phyloP scores from a whole-genome alignment of 2,113 vertebrate species.

The Pteronura brasiliensis region DNA sequence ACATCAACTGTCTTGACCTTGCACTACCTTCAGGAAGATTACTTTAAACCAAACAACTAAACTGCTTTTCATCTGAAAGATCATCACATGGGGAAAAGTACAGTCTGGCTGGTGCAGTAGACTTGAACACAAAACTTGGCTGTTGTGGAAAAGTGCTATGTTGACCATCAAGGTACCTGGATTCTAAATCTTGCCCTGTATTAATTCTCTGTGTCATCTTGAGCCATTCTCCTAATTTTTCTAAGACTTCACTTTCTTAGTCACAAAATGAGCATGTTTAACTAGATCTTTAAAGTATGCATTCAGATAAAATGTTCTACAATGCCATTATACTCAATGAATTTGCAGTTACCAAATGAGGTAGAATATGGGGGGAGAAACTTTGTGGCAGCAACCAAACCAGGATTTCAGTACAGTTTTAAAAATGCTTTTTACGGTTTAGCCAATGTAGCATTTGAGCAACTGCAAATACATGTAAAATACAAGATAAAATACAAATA shows the following conservation, averaged over 20 bases:
- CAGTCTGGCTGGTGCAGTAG: accelerated
- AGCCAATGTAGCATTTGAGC: background rate
- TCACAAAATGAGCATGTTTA: background rate
- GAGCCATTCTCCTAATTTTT: background rate
- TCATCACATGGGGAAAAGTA: background rate
- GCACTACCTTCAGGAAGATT: background rate
- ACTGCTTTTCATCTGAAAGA: background rate
- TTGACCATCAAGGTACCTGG: accelerated
- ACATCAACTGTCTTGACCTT: background rate
- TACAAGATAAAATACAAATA: slow-evolving; percentile 7
- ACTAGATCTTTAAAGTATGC: background rate
- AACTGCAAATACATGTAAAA: background rate
- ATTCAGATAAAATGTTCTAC: background rate
- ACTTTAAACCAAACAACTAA: background rate
- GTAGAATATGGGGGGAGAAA: background rate
- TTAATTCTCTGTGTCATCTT: background rate
- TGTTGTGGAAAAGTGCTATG: background rate
- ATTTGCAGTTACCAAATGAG: background rate
- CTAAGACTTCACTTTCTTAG: background rate
- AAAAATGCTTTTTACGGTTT: background rate
- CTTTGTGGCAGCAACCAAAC: background rate
- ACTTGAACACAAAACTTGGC: background rate
- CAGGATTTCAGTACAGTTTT: background rate
- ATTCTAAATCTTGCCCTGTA: too few relatives aligned
- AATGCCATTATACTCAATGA: background rate